Conservation (phyloP, 2,888 invertebrate genomes). For the Celastrina argiolus region DNA sequence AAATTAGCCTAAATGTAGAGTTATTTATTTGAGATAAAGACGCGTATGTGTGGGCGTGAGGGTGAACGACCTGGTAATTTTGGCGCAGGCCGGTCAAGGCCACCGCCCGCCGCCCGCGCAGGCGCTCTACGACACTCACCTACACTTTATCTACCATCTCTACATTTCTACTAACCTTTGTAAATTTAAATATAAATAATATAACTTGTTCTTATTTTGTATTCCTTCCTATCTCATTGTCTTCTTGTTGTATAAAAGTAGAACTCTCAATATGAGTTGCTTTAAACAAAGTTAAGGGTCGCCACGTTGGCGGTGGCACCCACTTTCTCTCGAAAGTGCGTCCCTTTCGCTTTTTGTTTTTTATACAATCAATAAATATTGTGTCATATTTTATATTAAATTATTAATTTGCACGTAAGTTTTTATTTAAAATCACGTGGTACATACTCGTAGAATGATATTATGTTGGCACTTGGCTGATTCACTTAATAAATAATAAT, state of each 20-base stretch:
- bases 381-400: background rate
- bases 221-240: too few relatives aligned
- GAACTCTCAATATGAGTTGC: background rate
- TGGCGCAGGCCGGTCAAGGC: slow-evolving; percentile 78
- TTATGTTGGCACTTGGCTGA: too few relatives aligned
- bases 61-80: slow-evolving; percentile 75
- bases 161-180: background rate
- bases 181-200: background rate
- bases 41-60: slow-evolving; percentile 68
- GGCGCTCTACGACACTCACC: slow-evolving; percentile 43
- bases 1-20: slow-evolving; percentile 41
- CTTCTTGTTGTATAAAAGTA: background rate
- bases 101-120: slow-evolving; percentile 54
- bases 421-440: background rate
- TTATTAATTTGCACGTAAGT: background rate
- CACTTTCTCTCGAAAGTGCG: slow-evolving; percentile 19
- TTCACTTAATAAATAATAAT: too few relatives aligned
- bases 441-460: too few relatives aligned
- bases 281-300: slow-evolving; percentile 7
- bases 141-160: background rate
- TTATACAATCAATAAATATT: background rate
- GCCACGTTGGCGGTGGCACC: background rate
- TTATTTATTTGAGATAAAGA: slow-evolving; percentile 69
- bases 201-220: background rate
- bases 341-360: slow-evolving; percentile 19